Base-by-base conservation (phyloP, 2,113 vertebrate genomes). In the Callithrix jacchus region DNA sequence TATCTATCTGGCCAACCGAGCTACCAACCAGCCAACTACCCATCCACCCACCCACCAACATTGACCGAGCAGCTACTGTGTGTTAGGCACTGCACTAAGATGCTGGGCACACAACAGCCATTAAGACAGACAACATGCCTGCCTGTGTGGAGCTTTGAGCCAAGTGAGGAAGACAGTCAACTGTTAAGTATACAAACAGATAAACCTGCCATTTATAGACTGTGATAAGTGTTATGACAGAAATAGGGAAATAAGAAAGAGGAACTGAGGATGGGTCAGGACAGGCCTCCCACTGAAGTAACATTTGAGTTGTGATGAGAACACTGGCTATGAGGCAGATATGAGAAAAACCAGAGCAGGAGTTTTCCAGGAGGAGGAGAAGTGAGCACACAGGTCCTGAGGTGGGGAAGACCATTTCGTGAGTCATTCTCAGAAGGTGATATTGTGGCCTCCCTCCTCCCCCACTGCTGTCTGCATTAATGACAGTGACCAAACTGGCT, bases 401-500 rank as follows among this genome's bases (percentile, higher is more conserved):
- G 42, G 20, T 42, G 64, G 64, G 64, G 73, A 80, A 56, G 58
- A 14, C 21, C 0, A 13, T 0, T 25, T 11, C 10, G 0, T 27
- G 58, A 82, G 25, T 37, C 61, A 84, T 9, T 89, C 77, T 70
- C 42, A 71, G 80, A 56, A 89, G 52, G 30, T 18, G 45, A 14
- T 8, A 5, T 8, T 9, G 23, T 52, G 83, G 61, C 73, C 23
- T 94, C 45, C 18, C 21, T 73, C 73, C 8, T 27, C 40, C 32
- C 30, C 83, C 52, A 25, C 68, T 13, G 8, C 20, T 16, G 32
- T 52, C 20, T 76, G 25, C 20, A 49, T 0, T 47, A 18, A 61
- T 37, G 42, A 37, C 32, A 77, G 92, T n/a, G 52, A 61, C 64
- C 87, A 64, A 74, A 88, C 90, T 73, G 90, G 96, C 93, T n/a